Evolutionary conservation across 2,113 vertebrate species (phyloP).

Genomic region (Bujurquina vittata): DNA sequence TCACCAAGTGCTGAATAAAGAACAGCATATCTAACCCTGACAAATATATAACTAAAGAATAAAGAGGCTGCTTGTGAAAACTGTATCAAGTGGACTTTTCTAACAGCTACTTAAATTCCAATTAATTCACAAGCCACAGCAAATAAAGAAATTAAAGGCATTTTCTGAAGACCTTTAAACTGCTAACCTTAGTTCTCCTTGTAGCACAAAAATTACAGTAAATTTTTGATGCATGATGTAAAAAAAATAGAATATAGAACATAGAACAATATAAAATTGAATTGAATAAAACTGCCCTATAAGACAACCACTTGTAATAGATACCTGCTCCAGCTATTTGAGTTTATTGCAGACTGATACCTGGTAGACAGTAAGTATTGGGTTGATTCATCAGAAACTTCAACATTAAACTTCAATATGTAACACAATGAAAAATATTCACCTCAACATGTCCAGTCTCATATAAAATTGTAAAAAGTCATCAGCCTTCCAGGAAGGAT

Average conservation of each 20-base stretch:
- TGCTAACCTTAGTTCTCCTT: not conserved
- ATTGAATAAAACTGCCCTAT: too few species aligned
- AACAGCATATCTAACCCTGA: not conserved
- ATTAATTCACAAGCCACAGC: not conserved
- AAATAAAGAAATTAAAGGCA: not conserved
- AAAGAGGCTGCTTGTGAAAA: not conserved
- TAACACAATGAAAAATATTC: not conserved
- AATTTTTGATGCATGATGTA: not conserved
- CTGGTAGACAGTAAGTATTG: not conserved
- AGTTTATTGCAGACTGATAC: not conserved
- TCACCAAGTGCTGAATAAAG: not conserved
- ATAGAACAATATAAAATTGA: too few species aligned
- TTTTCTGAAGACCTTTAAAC: not conserved
- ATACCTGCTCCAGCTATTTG: too few species aligned
- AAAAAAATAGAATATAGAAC: too few species aligned
- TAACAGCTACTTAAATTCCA: not conserved
- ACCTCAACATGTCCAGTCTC: not conserved
- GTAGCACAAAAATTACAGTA: not conserved
- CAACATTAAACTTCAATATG: not conserved
- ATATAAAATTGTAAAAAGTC: not conserved
- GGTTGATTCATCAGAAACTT: not conserved
- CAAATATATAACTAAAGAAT: not conserved
- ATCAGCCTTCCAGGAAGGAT: too few species aligned
- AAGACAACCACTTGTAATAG: too few species aligned
- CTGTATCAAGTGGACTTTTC: not conserved